Evolutionary conservation across 2,797 vertebrate genomes (phyloP).

Genomic region (Falco rusticolus): DNA sequence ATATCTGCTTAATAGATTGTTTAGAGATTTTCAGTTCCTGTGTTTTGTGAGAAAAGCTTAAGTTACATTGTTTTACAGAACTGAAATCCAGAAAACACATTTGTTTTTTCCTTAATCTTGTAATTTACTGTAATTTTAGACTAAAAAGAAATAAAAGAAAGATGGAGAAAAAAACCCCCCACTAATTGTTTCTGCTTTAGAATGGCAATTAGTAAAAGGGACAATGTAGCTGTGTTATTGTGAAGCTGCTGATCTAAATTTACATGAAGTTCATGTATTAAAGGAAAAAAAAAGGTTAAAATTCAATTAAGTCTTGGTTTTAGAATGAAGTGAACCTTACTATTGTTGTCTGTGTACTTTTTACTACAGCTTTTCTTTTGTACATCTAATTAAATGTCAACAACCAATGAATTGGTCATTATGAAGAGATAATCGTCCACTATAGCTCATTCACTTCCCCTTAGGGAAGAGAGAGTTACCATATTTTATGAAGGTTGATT

Average conservation of each 20-base stretch:
- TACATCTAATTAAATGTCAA: constrained; percentile 33
- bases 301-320: constrained; percentile 20
- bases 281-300: constrained; percentile 29
- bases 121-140: neutral
- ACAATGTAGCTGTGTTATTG: neutral
- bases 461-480: neutral
- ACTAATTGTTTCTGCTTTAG: neutral
- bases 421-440: constrained; percentile 36
- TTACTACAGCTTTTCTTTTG: neutral
- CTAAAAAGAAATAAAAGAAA: neutral
- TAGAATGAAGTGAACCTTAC: constrained; percentile 38
- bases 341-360: constrained; percentile 40
- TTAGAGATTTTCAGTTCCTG: neutral
- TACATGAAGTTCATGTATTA: neutral
- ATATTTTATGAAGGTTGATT: constrained; percentile 3
- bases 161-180: neutral
- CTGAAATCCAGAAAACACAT: neutral
- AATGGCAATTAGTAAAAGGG: neutral
- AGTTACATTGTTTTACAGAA: neutral
- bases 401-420: constrained; percentile 18
- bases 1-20: neutral
- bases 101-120: neutral
- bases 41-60: neutral
- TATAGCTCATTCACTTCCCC: neutral
- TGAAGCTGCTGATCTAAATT: constrained; percentile 5